Evolutionary conservation across 1,140 invertebrate species (phyloP), one percentile per base, ranked within the genome.

Genomic region (Sycophila sp.): DNA sequence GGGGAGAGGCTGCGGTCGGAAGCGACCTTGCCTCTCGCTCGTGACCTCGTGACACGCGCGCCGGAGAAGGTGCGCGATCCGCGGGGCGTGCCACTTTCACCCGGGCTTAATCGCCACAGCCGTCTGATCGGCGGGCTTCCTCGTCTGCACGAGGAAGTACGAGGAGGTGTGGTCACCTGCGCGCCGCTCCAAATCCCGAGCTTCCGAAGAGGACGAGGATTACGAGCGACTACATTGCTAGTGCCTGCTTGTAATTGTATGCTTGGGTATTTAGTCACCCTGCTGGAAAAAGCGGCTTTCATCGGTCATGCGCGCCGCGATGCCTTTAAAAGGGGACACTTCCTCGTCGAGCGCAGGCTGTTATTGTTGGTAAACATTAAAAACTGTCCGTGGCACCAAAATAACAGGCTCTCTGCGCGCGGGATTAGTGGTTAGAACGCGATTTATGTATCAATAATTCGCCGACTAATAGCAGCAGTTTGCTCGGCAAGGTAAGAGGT

Each of bases 1-100:
- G 4, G n/a, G 47, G 45, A 24, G 30, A 32, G 11, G n/a, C 7
- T 17, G 17, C 47, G 47, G 47, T 51, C 64, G 58, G 73, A 73
- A 69, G 62, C 77, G 75, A 82, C 81, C 80, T 81, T 78, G 67
- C 72, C 70, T 75, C 69, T 65, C 45, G 69, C 74, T 73, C 67
- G 32, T 67, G 81, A 80, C 79, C 83, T 80, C 78, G 77, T 81
- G 82, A 81, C 34, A 28, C 75, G 77, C 74, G 77, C 80, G 82
- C n/a, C n/a, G n/a, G n/a, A n/a, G n/a, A 47, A 47, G 24, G 17
- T 2, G 11, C 28, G 13, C 17, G 5, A 11, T 6, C 7, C 22
- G 49, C 30, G 7, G 11, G 1, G 6, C 8, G 22, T 7, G 6
- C 4, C 1, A 26, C 62, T 64, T 51, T 64, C 47, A 36, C 62